Evolutionary conservation across 2,888 invertebrate genomes (phyloP).

Genomic region (Euphydryas editha): DNA sequence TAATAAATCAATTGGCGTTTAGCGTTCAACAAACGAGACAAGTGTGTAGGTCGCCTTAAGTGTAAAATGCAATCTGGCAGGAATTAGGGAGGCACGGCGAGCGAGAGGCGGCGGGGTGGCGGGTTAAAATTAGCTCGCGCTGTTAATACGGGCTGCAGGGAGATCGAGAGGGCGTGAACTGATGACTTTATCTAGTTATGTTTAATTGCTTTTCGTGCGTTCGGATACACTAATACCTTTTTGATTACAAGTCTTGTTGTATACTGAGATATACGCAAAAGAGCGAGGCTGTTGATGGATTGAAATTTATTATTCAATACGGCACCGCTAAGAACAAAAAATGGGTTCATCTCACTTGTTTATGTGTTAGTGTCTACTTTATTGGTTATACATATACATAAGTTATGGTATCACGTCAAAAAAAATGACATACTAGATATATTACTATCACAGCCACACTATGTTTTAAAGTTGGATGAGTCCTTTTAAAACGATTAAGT

Average conservation of each 20-base stretch:
- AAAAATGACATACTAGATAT: no score
- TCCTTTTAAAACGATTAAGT: no score
- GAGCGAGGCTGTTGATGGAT: no score
- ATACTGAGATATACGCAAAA: background rate
- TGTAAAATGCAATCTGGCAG: conserved; percentile 44
- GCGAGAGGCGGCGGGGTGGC: conserved; percentile 14
- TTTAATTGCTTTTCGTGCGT: conserved; percentile 21
- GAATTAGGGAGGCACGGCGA: conserved; percentile 33
- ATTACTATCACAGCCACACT: no score
- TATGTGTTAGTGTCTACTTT: no score
- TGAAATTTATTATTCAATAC: background rate
- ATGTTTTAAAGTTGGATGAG: no score
- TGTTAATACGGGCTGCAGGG: conserved; percentile 19
- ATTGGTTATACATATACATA: no score
- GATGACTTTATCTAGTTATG: conserved; percentile 30
- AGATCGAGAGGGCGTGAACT: conserved; percentile 30
- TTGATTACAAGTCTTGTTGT: background rate
- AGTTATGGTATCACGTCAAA: no score
- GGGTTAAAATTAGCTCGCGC: conserved; percentile 30
- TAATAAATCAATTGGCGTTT: background rate
- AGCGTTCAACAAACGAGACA: background rate
- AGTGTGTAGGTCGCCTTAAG: conserved; percentile 14
- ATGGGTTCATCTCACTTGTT: no score
- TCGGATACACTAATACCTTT: conserved; percentile 2
- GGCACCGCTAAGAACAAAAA: background rate